A percentile compares a stretch with the other conserved stretches of the same genome.
These are phyloP conservation scores for Heterodera schachtii DNA, from an alignment of 1,140 invertebrate species.

Conservation along the genomic window DNA sequence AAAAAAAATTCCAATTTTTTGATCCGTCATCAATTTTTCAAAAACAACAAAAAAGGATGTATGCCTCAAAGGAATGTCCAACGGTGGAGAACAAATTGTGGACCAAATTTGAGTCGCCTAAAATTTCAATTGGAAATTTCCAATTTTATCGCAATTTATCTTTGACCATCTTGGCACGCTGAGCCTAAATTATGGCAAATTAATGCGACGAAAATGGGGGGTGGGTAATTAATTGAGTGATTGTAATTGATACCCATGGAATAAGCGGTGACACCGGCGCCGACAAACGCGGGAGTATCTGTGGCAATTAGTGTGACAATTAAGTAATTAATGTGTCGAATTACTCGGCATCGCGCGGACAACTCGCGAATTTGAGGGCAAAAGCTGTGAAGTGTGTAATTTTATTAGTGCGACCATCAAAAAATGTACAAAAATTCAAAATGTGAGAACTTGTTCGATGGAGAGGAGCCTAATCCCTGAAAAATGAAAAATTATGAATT, in stretches of 20 bases:
- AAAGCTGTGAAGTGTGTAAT: slow-evolving; percentile 65
- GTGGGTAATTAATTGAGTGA: neutral
- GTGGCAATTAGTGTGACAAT: neutral
- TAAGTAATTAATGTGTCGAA: slow-evolving; percentile 2
- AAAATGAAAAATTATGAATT: slow-evolving; percentile 61
- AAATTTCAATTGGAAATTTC: neutral
- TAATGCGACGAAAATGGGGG: too few relatives aligned
- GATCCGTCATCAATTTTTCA: neutral
- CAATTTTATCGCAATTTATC: neutral
- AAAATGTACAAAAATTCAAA: too few relatives aligned
- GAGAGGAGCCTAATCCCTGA: slow-evolving; percentile 81
- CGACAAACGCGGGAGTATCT: slow-evolving; percentile 82
- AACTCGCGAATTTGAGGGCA: slow-evolving; percentile 75
- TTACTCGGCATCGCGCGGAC: slow-evolving; percentile 85
- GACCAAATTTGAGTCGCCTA: slow-evolving; percentile 71
- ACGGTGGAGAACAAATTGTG: slow-evolving; percentile 79
- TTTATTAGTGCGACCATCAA: too few relatives aligned
- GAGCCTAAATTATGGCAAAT: slow-evolving; percentile 69
- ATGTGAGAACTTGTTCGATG: slow-evolving; percentile 76
- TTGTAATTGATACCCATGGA: slow-evolving; percentile 42
- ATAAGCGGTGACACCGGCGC: slow-evolving; percentile 82
- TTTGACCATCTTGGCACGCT: slow-evolving; percentile 70
- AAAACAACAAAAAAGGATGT: slow-evolving; percentile 62
- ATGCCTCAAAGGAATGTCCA: slow-evolving; percentile 80
- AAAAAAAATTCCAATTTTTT: too few relatives aligned